Base-by-base conservation (phyloP, 2,113 vertebrate species). In the Alaudala cheleensis region DNA sequence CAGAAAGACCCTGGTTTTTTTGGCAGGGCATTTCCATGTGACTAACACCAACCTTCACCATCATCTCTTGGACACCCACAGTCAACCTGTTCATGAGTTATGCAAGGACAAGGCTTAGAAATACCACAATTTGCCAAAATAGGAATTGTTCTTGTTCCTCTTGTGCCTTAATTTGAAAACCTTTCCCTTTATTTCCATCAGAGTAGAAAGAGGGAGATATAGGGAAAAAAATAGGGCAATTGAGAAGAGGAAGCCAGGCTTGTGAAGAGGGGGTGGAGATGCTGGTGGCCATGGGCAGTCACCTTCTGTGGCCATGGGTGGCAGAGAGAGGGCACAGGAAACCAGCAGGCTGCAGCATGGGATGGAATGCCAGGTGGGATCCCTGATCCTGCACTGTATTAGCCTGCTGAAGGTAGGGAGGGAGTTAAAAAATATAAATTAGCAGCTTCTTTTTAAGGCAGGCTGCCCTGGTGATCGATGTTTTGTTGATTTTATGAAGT, bases 281-380 rank as follows among this genome's bases (percentile, higher is more conserved):
- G 33, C 14, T 50, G 54, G 42, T 26, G 64, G 49, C 50, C 10
- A 3, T 12, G 73, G 49, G 34, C 42, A 72, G 26, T 14, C 33
- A 83, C 6, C 13, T 53, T 26, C 67, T 72, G 39, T 39, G 39
- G 39, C 39, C 39, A 39, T 53, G 47, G 47, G 26, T 2, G 13
- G 20, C 69, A 31, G 28, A 0, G 1, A 60, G 45, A 1, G 2
- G n/a, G 71, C 74, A 39, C 1, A 0, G 64, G 28, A 53, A 53
- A 53, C 28, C 49, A 39, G 58, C 10, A 34, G 15, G 66, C 33
- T 37, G 25, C 1, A 1, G 28, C 4, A 18, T 5, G 45, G 14
- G 3, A 37, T 2, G 45, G 18, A 62, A 77, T 5, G 3, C 12
- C 67, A 37, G 0, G 0, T 5, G n/a, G 16, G 10, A 9, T 33